Percentiles rank a stretch among this genome's conserved stretches.
phyloP scores from a whole-genome alignment of 2,797 vertebrate genomes.

The Catostomus latipinnis region DNA sequence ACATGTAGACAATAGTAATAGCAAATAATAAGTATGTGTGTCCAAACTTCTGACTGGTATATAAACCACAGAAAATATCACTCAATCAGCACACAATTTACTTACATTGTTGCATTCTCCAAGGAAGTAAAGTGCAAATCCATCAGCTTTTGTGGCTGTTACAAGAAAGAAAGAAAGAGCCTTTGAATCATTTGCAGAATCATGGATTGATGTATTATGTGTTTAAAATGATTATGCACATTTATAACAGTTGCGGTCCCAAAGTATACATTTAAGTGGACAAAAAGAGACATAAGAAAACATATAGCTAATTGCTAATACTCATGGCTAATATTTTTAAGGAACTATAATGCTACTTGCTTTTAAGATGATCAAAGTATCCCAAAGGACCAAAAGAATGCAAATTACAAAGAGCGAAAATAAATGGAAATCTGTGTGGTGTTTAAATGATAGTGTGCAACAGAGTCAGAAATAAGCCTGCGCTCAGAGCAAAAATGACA shows the following conservation, averaged over 20 bases:
- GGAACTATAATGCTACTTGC: neutral
- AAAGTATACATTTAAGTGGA: neutral
- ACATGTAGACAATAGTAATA: neutral
- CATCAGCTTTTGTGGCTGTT: slow-evolving; percentile 97
- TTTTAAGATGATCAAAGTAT: neutral
- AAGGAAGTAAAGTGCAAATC: slow-evolving; percentile 99
- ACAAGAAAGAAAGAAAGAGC: neutral
- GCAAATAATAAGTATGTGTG: neutral
- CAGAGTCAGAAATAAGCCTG: neutral
- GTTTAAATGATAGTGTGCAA: neutral
- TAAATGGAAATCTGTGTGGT: neutral
- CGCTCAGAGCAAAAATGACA: neutral
- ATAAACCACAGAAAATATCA: neutral
- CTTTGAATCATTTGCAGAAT: neutral
- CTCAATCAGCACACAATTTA: slow-evolving; percentile 55
- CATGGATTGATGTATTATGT: neutral
- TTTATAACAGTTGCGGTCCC: neutral
- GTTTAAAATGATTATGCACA: neutral
- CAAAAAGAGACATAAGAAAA: neutral
- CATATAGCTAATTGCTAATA: slow-evolving; percentile 12
- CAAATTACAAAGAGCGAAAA: neutral
- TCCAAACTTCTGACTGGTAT: neutral
- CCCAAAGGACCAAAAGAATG: neutral
- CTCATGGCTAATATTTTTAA: slow-evolving; percentile 9
- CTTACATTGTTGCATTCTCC: slow-evolving; percentile 99